Conservation (phyloP, 2,113 vertebrate genomes). For the Petroica traversi region DNA sequence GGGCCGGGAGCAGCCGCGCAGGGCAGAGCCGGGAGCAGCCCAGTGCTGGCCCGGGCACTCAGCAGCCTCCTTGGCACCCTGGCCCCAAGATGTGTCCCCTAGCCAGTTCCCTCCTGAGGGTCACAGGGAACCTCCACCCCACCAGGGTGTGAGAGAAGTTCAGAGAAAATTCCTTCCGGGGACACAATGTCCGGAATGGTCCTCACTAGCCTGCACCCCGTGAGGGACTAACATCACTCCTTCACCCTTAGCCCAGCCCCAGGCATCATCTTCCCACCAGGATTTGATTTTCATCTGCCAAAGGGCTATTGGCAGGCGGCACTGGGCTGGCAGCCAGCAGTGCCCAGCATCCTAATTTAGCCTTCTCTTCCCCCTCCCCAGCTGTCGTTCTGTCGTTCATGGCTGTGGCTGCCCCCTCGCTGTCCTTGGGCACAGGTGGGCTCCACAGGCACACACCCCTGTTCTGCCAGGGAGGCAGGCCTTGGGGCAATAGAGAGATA, state of each 20-base stretch:
- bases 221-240: background rate
- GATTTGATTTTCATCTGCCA: background rate
- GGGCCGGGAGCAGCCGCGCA: background rate
- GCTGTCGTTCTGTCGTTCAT: fast-evolving
- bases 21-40: background rate
- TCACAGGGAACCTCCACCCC: background rate
- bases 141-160: background rate
- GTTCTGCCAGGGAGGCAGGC: background rate
- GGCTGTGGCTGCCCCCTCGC: background rate
- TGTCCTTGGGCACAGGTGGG: background rate
- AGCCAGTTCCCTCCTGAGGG: background rate
- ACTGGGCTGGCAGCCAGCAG: background rate
- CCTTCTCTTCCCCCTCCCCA: background rate
- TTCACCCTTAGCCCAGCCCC: background rate
- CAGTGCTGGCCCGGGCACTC: fast-evolving
- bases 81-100: fast-evolving
- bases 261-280: fast-evolving
- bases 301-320: background rate
- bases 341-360: background rate
- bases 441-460: fast-evolving
- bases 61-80: background rate
- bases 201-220: fast-evolving
- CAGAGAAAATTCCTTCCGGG: background rate
- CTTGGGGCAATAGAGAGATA: background rate
- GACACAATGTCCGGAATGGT: background rate